phyloP scores from a whole-genome alignment of 2,888 invertebrate genomes.

The Rapana venosa region DNA sequence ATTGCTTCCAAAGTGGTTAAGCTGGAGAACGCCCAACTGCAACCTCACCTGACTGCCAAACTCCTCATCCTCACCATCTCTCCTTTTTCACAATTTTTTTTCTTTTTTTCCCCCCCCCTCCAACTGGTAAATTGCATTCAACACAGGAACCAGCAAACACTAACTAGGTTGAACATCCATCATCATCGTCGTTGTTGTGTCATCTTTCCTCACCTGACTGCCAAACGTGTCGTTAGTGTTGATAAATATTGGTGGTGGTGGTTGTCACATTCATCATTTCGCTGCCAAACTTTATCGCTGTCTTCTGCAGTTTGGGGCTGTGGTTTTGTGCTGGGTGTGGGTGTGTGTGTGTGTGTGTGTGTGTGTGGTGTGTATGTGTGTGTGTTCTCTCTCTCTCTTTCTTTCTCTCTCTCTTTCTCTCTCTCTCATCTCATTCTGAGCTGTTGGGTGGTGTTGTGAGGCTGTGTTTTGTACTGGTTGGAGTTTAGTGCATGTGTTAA shows the following conservation, averaged over 20 bases:
- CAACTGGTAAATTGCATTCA: too few relatives aligned
- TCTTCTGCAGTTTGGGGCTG: neutral
- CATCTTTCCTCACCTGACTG: neutral
- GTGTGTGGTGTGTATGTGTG: neutral
- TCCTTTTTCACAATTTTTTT: too few relatives aligned
- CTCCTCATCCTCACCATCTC: too few relatives aligned
- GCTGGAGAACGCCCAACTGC: too few relatives aligned
- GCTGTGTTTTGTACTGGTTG: neutral
- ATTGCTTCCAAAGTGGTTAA: too few relatives aligned
- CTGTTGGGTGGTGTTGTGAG: neutral
- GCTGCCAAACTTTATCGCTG: neutral
- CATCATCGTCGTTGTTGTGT: too few relatives aligned
- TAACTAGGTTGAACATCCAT: too few relatives aligned
- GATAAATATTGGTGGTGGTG: neutral
- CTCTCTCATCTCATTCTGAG: neutral
- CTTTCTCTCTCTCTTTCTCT: neutral
- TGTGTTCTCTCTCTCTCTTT: neutral
- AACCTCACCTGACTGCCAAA: too few relatives aligned
- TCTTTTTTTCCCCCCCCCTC: too few relatives aligned
- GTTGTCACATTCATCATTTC: neutral
- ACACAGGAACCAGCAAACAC: too few relatives aligned
- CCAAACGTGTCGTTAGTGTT: neutral
- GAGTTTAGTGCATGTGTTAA: neutral
- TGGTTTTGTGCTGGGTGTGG: too few relatives aligned
- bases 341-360: neutral